Evolutionary conservation across 2,888 invertebrate genomes (phyloP).

Genomic region (Dryobotodes eremita): DNA sequence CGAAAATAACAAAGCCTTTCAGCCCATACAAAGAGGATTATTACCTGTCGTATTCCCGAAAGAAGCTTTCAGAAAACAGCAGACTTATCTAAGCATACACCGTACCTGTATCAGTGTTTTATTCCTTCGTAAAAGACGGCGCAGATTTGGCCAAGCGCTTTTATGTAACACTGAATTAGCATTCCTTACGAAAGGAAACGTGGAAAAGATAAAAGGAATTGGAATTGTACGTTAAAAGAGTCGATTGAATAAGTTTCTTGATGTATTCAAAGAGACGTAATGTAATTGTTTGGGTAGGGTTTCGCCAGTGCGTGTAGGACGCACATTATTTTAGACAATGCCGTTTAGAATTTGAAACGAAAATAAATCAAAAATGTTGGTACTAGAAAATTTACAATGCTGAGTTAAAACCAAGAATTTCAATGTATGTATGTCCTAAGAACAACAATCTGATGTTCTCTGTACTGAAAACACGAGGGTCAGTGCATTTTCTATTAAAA

Average conservation of each 20-base stretch:
- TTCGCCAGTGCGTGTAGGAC: constrained; percentile 28
- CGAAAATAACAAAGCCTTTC: constrained; percentile 46
- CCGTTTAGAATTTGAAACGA: constrained; percentile 1
- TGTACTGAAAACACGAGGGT: background rate
- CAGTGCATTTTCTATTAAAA: background rate
- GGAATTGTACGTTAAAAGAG: constrained; percentile 45
- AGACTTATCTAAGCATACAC: constrained; percentile 42
- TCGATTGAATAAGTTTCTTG: constrained; percentile 58
- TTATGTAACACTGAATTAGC: constrained; percentile 57
- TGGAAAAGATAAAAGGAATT: constrained; percentile 55
- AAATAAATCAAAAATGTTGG: background rate
- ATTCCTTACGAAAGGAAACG: constrained; percentile 50
- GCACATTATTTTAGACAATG: constrained; percentile 26
- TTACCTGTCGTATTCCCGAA: constrained; percentile 37
- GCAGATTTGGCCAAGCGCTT: constrained; percentile 52
- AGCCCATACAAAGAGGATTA: constrained; percentile 48
- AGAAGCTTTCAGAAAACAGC: constrained; percentile 29
- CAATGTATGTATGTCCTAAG: background rate
- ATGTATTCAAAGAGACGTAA: constrained; percentile 38
- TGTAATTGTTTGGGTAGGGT: constrained; percentile 23
- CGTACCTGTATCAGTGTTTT: constrained; percentile 52
- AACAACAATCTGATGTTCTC: background rate
- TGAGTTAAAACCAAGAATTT: background rate
- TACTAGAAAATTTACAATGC: background rate
- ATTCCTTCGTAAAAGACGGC: constrained; percentile 49